Conservation (phyloP, 2,113 vertebrate species). For the Laticauda colubrina region DNA sequence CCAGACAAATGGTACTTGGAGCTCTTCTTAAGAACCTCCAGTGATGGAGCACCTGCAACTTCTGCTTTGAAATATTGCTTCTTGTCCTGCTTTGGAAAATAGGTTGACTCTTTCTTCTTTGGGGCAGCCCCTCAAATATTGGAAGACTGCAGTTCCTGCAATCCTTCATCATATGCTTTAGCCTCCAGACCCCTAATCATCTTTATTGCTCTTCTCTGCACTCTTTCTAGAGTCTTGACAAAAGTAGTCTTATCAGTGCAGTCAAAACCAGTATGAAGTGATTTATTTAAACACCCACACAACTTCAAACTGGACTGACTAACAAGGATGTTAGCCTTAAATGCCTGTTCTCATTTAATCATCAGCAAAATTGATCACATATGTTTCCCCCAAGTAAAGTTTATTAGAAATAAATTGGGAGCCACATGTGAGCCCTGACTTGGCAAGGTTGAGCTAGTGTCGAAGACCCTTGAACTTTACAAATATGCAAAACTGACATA, state of each 20-base stretch:
- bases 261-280: neutral
- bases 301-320: conserved; percentile 74
- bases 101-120: neutral
- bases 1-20: neutral
- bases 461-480: conserved; percentile 86
- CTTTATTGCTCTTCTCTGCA: neutral
- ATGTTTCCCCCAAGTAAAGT: conserved; percentile 81
- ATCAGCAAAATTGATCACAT: conserved; percentile 80
- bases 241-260: neutral
- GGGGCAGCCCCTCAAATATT: neutral
- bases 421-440: conserved; percentile 81
- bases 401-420: conserved; percentile 82
- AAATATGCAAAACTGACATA: conserved; percentile 87
- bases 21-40: neutral
- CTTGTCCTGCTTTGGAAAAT: neutral
- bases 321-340: conserved; percentile 65
- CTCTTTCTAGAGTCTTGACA: neutral
- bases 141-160: neutral
- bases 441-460: conserved; percentile 80
- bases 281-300: neutral
- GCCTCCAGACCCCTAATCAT: neutral
- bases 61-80: neutral
- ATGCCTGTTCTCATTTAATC: conserved; percentile 79
- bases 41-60: neutral
- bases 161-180: neutral